These are phyloP conservation scores for Dasyurus viverrinus DNA, from an alignment of 2,113 vertebrate species.

Conservation along the genomic window DNA sequence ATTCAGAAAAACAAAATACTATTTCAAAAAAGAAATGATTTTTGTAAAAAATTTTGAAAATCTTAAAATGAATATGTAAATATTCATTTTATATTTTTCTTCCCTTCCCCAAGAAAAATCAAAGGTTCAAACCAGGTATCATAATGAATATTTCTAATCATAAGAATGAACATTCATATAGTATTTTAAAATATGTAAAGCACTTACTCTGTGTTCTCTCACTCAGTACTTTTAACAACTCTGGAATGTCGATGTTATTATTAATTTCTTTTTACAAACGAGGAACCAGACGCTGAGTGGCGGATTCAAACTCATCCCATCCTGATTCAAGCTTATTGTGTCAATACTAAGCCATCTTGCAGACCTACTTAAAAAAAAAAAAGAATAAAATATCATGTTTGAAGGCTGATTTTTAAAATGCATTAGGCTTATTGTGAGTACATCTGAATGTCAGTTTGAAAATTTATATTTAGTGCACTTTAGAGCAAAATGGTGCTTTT, in stretches of 20 bases:
- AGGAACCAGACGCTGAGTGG: not conserved
- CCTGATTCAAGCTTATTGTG: not conserved
- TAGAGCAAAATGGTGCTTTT: slow-evolving; percentile 23
- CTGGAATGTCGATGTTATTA: not conserved
- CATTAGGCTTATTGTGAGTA: not conserved
- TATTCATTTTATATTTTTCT: not conserved
- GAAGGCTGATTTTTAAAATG: not conserved
- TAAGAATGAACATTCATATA: not conserved
- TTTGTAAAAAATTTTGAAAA: not conserved
- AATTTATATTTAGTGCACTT: not conserved
- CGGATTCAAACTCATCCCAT: not conserved
- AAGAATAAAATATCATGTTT: not conserved
- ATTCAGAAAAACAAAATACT: too few relatives aligned
- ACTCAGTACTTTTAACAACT: not conserved
- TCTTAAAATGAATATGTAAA: not conserved
- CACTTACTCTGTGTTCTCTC: not conserved
- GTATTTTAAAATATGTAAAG: not conserved
- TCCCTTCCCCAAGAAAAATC: not conserved
- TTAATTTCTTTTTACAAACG: not conserved
- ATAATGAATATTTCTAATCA: not conserved
- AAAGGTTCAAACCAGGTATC: not conserved
- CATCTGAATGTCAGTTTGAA: not conserved
- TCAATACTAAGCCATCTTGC: not conserved
- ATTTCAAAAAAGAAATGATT: not conserved
- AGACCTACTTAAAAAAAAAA: not conserved